A percentile compares a stretch with the other conserved stretches of the same genome.
Evolutionary conservation across 1,140 invertebrate genomes (phyloP).

Genomic region (Drosophila tsacasi): DNA sequence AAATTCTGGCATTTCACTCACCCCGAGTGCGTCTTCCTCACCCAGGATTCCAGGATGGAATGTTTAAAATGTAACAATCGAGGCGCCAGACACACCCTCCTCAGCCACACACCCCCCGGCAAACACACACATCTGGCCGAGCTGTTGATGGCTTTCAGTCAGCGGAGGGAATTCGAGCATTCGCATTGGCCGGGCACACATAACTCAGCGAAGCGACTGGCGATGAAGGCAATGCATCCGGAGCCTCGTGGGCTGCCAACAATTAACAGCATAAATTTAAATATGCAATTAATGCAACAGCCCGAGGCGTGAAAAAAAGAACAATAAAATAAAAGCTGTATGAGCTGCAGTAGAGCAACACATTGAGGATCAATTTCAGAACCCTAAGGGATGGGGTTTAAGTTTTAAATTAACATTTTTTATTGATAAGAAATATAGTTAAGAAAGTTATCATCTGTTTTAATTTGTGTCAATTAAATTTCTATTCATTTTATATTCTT

Average conservation of each 20-base stretch:
- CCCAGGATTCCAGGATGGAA: constrained; percentile 16
- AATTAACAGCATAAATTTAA: constrained; percentile 83
- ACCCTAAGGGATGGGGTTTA: no score
- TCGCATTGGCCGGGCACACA: constrained; percentile 30
- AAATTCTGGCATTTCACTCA: constrained; percentile 11
- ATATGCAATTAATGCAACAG: constrained; percentile 82
- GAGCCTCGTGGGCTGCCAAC: constrained; percentile 46
- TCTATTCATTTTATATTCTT: no score
- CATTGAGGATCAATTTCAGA: background rate
- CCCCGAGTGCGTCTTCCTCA: background rate
- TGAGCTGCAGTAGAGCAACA: background rate
- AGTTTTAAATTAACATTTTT: background rate
- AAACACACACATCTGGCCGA: constrained; percentile 25
- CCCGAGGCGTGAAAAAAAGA: constrained; percentile 59
- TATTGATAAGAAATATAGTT: background rate
- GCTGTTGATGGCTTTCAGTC: constrained; percentile 44
- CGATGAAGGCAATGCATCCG: constrained; percentile 52
- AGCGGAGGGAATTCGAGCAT: constrained; percentile 32
- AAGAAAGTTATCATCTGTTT: no score
- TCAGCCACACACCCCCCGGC: background rate
- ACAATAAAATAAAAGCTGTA: constrained; percentile 13
- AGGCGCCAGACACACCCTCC: constrained; percentile 41
- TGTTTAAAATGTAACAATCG: constrained; percentile 38
- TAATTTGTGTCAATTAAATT: fast-evolving
- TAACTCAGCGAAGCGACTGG: constrained; percentile 44